Base-by-base conservation (phyloP, 2,888 invertebrate species). In the Rhagonycha fulva region DNA sequence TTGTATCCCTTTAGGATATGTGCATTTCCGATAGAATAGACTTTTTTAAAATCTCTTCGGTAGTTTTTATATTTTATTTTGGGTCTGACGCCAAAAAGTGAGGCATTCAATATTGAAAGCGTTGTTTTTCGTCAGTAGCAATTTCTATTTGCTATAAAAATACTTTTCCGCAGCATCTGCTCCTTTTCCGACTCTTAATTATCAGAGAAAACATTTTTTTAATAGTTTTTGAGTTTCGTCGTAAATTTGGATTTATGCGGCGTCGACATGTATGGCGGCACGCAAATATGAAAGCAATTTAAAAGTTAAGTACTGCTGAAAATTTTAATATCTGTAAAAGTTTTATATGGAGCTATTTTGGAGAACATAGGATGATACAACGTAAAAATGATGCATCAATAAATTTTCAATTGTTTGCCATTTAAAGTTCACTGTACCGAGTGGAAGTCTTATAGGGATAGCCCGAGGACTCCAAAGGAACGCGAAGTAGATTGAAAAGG, bases 1-100 rank as follows among this genome's bases (percentile, higher is more conserved):
- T 80, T 79, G 79, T 77, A 79, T 75, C 63, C 78, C 81, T 77
- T 66, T 63, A 63, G 78, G 81, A 74, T 81, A 79, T 81, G 79
- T 82, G 78, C 76, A 72, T 78, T 81, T 79, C 74, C 71, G 79
- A 80, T 79, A 68, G 80, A 77, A 79, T 71, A 69, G 68, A 68
- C 71, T 77, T 77, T 76, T 72, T 74, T 70, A 66, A 77, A 76
- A 78, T 77, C 72, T 75, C 71, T 79, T 75, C 67, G 47, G 72
- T 47, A 76, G 74, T 76, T 72, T 78, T 73, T 74, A 72, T 72
- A 72, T 68, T 14, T 66, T 66, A 47, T 47, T 47, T 47, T 47
- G 47, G 47, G 47, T 47, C 47, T 47, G 47, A 47, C 47, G 47
- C 47, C 47, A 47, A 47, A 47, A 47, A 47, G 47, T 47, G 47